A percentile compares a stretch with the other conserved stretches of the same genome.
These are phyloP conservation scores for Campylomormyrus numenius DNA, from an alignment of 2,113 vertebrate genomes.

Conservation along the genomic window DNA sequence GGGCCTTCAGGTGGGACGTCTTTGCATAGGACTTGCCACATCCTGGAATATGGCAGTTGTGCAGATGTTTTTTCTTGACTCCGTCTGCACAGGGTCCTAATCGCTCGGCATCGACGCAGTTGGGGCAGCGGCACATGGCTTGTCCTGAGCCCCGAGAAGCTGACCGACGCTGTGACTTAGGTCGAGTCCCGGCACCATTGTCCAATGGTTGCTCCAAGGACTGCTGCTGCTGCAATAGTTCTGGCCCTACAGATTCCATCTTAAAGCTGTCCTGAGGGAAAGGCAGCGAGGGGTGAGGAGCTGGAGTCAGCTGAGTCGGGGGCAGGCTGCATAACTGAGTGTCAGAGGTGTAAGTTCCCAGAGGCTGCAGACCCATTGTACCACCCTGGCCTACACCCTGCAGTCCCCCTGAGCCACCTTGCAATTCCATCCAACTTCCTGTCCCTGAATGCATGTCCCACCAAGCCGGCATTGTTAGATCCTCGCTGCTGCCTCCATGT, in stretches of 20 bases:
- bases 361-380: constrained; percentile 65
- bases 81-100: constrained; percentile 71
- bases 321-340: constrained; percentile 75
- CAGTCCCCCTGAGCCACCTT: constrained; percentile 60
- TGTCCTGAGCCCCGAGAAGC: constrained; percentile 75
- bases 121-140: constrained; percentile 82
- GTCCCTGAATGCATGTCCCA: constrained; percentile 85
- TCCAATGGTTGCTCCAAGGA: constrained; percentile 70
- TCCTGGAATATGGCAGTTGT: constrained; percentile 89
- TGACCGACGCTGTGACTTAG: constrained; percentile 72
- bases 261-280: constrained; percentile 73
- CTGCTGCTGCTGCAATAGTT: constrained; percentile 65
- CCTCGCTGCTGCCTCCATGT: constrained; percentile 66
- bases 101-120: constrained; percentile 84
- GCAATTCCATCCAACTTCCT: constrained; percentile 84
- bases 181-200: constrained; percentile 45
- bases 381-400: constrained; percentile 64
- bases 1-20: constrained; percentile 88
- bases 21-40: constrained; percentile 93
- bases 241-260: constrained; percentile 55
- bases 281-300: constrained; percentile 65
- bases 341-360: constrained; percentile 74
- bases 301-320: constrained; percentile 59
- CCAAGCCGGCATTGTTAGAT: constrained; percentile 76
- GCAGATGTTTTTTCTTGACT: constrained; percentile 76